These are phyloP conservation scores for Drosophila histrio DNA, from an alignment of 2,888 invertebrate genomes.

Conservation along the genomic window DNA sequence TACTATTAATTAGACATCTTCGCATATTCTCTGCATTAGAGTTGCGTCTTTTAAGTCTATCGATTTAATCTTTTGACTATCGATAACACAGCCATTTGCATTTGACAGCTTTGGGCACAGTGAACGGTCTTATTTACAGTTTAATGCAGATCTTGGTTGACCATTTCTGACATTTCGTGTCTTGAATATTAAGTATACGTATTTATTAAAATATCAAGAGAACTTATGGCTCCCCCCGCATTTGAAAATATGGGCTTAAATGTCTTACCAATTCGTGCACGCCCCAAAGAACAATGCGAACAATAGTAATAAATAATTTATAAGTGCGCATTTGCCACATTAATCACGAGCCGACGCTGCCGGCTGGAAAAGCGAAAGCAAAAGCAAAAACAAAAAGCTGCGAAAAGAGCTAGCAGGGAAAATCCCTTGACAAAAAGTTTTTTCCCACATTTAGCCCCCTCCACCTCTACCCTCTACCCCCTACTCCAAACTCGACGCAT, in stretches of 20 bases:
- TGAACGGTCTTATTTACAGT: not conserved
- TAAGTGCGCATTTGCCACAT: constrained; percentile 79
- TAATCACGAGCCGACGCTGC: constrained; percentile 67
- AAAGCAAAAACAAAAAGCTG: constrained; percentile 15
- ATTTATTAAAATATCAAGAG: constrained; percentile 29
- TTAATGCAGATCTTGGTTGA: not conserved
- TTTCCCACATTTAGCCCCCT: not conserved
- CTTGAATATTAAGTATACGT: constrained; percentile 50
- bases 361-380: constrained; percentile 8
- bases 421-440: constrained; percentile 65
- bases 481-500: constrained; percentile 61
- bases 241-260: constrained; percentile 71
- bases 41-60: not conserved
- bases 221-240: constrained; percentile 2
- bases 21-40: not conserved
- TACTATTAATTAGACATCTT: not conserved
- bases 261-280: constrained; percentile 70
- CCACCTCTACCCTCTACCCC: not conserved
- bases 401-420: constrained; percentile 38
- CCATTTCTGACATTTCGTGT: constrained; percentile 19
- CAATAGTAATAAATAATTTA: constrained; percentile 78
- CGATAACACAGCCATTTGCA: not conserved
- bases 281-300: constrained; percentile 72
- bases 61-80: not conserved
- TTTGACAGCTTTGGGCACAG: not conserved